Percentiles rank a stretch among this genome's conserved stretches.
These are phyloP conservation scores for Heterodera schachtii DNA, from an alignment of 1,140 invertebrate genomes.

Conservation along the genomic window DNA sequence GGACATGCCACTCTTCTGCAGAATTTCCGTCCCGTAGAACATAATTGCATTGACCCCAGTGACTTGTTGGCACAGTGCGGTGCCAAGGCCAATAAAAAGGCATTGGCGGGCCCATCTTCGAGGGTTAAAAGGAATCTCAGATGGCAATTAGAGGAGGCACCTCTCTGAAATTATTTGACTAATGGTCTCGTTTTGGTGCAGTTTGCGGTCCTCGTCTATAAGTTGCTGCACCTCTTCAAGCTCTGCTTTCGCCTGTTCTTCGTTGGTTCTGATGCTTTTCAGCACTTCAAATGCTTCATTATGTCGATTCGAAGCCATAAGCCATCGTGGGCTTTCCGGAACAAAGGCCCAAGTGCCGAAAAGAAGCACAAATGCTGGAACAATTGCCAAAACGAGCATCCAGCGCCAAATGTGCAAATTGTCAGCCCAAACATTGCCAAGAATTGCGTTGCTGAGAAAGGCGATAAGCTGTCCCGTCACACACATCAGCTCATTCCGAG, in stretches of 20 bases:
- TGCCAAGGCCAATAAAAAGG: slow-evolving; percentile 14
- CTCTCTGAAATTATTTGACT: background rate
- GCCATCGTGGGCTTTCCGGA: slow-evolving; percentile 24
- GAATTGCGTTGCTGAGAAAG: slow-evolving; percentile 24
- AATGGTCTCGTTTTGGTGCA: slow-evolving; percentile 3
- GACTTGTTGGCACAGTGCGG: slow-evolving; percentile 14
- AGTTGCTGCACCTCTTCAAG: slow-evolving; percentile 18
- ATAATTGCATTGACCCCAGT: slow-evolving; percentile 27
- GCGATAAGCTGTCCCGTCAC: slow-evolving; percentile 19
- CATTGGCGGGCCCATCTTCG: slow-evolving; percentile 13
- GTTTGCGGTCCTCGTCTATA: slow-evolving; percentile 5
- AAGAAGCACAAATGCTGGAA: slow-evolving; percentile 6
- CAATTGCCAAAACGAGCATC: slow-evolving; percentile 18
- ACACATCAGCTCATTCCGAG: slow-evolving; percentile 22
- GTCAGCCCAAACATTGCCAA: slow-evolving; percentile 26
- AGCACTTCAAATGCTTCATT: slow-evolving; percentile 20
- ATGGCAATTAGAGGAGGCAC: background rate
- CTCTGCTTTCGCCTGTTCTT: slow-evolving; percentile 18
- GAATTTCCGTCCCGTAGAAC: slow-evolving; percentile 31
- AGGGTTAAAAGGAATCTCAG: background rate
- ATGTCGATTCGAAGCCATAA: background rate
- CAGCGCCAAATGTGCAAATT: slow-evolving; percentile 27
- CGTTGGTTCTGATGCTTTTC: slow-evolving; percentile 11
- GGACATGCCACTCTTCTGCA: slow-evolving; percentile 2
- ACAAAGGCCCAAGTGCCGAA: slow-evolving; percentile 16